phyloP scores from a whole-genome alignment of 2,797 vertebrate species.

The Stomatorhinus walkeri region DNA sequence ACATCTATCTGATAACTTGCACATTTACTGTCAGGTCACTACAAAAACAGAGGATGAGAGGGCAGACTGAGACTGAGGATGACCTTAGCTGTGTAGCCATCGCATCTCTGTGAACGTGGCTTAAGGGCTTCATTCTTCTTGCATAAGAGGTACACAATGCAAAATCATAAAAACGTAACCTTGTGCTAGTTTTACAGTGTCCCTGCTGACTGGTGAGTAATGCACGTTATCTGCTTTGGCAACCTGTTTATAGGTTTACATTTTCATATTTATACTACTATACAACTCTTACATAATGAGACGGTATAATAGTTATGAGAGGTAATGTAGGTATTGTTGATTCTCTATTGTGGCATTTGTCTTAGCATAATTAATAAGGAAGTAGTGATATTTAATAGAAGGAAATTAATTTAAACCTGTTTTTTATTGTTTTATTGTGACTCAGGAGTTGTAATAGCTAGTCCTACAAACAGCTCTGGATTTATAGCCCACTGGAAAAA shows the following conservation, averaged over 20 bases:
- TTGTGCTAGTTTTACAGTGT: background rate
- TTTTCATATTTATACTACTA: background rate
- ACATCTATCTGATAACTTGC: background rate
- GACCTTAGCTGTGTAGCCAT: background rate
- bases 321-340: background rate
- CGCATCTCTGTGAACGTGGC: background rate
- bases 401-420: background rate
- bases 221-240: background rate
- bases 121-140: background rate
- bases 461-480: background rate
- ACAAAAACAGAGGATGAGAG: background rate
- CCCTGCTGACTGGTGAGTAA: background rate
- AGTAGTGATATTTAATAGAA: background rate
- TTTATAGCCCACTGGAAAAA: background rate
- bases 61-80: background rate
- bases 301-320: background rate
- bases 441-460: background rate
- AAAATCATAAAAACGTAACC: background rate
- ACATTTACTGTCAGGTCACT: background rate
- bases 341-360: background rate
- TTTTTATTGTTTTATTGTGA: background rate
- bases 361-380: background rate
- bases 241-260: background rate
- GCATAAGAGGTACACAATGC: background rate
- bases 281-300: background rate